A percentile compares a stretch with the other conserved stretches of the same genome.
Evolutionary conservation across 1,140 invertebrate genomes (phyloP).

Genomic region (Macrobrachium rosenbergii): DNA sequence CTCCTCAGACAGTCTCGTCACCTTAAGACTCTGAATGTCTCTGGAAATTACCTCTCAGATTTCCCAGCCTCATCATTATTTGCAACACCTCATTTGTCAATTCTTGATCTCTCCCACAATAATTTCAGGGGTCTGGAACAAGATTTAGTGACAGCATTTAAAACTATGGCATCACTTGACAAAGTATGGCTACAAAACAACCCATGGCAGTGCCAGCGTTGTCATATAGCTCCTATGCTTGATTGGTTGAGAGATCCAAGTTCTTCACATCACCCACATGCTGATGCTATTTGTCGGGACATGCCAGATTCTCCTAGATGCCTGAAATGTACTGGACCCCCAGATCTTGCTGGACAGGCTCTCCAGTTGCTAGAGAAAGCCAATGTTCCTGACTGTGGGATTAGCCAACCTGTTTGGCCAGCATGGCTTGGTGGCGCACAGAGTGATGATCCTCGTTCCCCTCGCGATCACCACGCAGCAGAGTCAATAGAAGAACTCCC

Average conservation of each 20-base stretch:
- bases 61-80: constrained; percentile 73
- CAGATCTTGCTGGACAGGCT: constrained; percentile 27
- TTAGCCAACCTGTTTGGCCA: constrained; percentile 41
- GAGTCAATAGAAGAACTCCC: neutral
- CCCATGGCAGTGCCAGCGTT: constrained; percentile 79
- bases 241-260: constrained; percentile 67
- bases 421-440: constrained; percentile 46
- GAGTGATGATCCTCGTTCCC: constrained; percentile 34
- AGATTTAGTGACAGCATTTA: constrained; percentile 71
- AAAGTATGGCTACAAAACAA: constrained; percentile 75
- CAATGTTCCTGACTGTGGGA: constrained; percentile 45
- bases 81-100: constrained; percentile 71
- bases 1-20: constrained; percentile 73
- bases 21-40: constrained; percentile 74
- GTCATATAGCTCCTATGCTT: constrained; percentile 69
- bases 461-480: constrained; percentile 24
- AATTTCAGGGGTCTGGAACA: constrained; percentile 75
- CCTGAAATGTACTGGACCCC: constrained; percentile 56
- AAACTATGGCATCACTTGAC: constrained; percentile 70
- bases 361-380: constrained; percentile 48
- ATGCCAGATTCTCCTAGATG: constrained; percentile 43
- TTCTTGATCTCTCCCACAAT: constrained; percentile 78
- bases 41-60: constrained; percentile 74
- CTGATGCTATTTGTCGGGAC: constrained; percentile 45
- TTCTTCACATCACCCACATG: constrained; percentile 56